These are phyloP conservation scores for Danaus chrysippus DNA, from an alignment of 2,888 invertebrate genomes.

Conservation along the genomic window DNA sequence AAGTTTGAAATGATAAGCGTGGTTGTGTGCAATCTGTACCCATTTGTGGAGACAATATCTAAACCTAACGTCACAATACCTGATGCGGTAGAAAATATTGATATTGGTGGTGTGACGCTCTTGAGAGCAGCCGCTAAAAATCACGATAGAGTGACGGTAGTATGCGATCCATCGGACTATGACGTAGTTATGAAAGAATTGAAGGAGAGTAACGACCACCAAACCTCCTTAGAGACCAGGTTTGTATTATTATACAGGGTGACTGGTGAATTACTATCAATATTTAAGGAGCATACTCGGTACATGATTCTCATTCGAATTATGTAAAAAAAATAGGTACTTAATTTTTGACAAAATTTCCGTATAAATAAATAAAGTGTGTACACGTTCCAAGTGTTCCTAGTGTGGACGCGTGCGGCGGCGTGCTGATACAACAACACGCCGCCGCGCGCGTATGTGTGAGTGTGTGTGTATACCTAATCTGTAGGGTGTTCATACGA, in stretches of 20 bases:
- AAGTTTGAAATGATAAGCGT: constrained; percentile 89
- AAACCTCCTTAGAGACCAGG: constrained; percentile 87
- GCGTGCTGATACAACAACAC: too few relatives aligned
- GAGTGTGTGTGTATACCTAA: too few relatives aligned
- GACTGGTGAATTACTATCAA: too few relatives aligned
- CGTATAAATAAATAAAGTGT: too few relatives aligned
- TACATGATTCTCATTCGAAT: too few relatives aligned
- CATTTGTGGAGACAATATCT: constrained; percentile 92
- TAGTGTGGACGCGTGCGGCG: too few relatives aligned
- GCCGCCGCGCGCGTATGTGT: too few relatives aligned
- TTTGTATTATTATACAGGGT: constrained; percentile 51
- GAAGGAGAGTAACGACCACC: constrained; percentile 78
- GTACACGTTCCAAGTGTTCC: too few relatives aligned
- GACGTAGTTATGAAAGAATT: constrained; percentile 86
- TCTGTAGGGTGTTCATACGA: too few relatives aligned
- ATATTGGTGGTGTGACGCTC: constrained; percentile 97
- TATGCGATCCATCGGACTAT: constrained; percentile 96
- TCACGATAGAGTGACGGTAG: constrained; percentile 94
- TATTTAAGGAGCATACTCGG: too few relatives aligned
- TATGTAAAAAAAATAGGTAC: too few relatives aligned
- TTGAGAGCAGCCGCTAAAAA: constrained; percentile 98
- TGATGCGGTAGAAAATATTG: constrained; percentile 97
- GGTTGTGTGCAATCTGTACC: constrained; percentile 98
- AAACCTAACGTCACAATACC: constrained; percentile 88
- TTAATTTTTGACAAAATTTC: too few relatives aligned